phyloP scores from a whole-genome alignment of 2,888 invertebrate genomes.

The Dermolepida albohirtum region DNA sequence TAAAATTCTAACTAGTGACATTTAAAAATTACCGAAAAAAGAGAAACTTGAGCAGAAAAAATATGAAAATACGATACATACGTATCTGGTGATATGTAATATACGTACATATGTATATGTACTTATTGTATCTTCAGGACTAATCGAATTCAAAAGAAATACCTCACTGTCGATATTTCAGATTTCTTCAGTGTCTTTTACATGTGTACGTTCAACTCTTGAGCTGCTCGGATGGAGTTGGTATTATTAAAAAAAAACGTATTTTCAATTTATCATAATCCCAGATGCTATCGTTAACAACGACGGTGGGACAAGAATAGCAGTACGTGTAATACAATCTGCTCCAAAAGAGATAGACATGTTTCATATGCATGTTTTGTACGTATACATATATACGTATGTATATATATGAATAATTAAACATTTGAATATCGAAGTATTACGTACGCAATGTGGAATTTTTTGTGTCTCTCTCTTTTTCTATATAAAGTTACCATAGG shows the following conservation, averaged over 20 bases:
- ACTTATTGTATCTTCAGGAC: too few species aligned
- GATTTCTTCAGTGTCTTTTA: constrained; percentile 24
- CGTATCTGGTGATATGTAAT: too few species aligned
- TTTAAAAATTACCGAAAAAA: constrained; percentile 11
- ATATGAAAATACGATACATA: not conserved
- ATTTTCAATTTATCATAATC: constrained; percentile 61
- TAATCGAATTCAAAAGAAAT: too few species aligned
- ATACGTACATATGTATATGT: constrained; percentile 4
- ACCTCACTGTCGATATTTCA: too few species aligned
- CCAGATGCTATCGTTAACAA: constrained; percentile 54
- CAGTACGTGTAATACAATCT: not conserved
- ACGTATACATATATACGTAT: not conserved
- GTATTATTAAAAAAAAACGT: constrained; percentile 56
- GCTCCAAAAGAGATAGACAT: constrained; percentile 7
- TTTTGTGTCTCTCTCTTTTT: too few species aligned
- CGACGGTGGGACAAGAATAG: constrained; percentile 36
- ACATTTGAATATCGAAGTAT: too few species aligned
- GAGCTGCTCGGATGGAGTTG: constrained; percentile 43
- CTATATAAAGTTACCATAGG: too few species aligned
- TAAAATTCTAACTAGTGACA: constrained; percentile 15
- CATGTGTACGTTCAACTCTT: constrained; percentile 40
- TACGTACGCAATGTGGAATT: too few species aligned
- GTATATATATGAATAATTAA: constrained; percentile 3
- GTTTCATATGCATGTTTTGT: constrained; percentile 4
- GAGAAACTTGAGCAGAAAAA: constrained; percentile 17